Base-by-base conservation (phyloP, 2,797 vertebrate genomes). In the Intellagama lesueurii region DNA sequence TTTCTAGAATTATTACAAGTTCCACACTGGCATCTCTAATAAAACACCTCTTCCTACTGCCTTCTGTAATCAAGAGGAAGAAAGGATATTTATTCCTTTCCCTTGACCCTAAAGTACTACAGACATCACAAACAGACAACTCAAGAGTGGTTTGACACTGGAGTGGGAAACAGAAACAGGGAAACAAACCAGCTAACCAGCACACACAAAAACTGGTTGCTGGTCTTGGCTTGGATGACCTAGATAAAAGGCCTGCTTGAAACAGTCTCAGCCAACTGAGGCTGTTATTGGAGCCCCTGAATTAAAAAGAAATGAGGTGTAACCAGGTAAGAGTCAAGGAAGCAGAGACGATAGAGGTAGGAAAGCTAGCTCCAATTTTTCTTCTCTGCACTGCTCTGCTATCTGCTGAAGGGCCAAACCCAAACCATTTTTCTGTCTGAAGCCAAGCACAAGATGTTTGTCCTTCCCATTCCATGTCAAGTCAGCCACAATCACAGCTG, bases 221-320 rank as follows among this genome's bases (percentile, higher is more conserved):
- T 24, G 22, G 11, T 80, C 40, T 40, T 40, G 40, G 40, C 40
- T 40, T 40, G 40, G 40, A 40, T 40, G 40, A 40, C 40, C 40
- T 40, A 40, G 40, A 40, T 40, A 40, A 40, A 40, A 40, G 11
- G 52, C 44, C 66, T 30, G 44, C 19, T 30, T 35, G 77, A 40
- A 69, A 52, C n/a, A 14, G 2, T 32, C 35, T 78, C 47, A 28
- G 78, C 26, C 40, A 66, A 60, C 19, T 49, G 26, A 14, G 35
- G 9, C 2, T 16, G 77, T 87, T n/a, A 87, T 11, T 5, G 0
- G 68, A 87, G 77, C 86, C 66, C 60, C 68, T 56, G 47, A n/a
- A 87, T 87, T 70, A 87, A 87, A 87, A 87, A 87, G 7, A 80
- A 8, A 87, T 87, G 77, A 87, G 77, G n/a, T 56, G 78, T 80